Evolutionary conservation across 53 echinoderm and acorn worm genomes (phyloP).

Genomic region (Zoroaster sp.): DNA sequence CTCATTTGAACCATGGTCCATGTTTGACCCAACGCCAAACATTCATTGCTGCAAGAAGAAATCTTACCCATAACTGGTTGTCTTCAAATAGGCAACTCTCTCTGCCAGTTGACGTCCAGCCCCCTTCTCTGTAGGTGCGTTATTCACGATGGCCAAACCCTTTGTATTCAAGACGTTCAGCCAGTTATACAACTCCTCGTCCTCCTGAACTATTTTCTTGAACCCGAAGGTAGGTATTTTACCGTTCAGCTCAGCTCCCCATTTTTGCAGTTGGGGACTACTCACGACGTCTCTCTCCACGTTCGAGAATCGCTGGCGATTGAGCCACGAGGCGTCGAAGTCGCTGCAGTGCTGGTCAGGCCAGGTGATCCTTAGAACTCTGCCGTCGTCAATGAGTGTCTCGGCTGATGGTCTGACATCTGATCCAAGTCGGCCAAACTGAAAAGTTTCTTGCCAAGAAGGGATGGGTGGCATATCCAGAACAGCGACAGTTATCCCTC

Average conservation of each 20-base stretch:
- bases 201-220: constrained; percentile 40
- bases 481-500: constrained; percentile 81
- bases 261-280: not conserved
- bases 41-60: too few relatives aligned
- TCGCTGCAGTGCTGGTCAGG: not conserved
- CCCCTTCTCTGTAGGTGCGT: not conserved
- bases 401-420: constrained; percentile 31
- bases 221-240: constrained; percentile 50
- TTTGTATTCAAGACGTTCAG: not conserved
- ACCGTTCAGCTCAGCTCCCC: constrained; percentile 42
- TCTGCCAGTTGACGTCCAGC: not conserved
- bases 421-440: constrained; percentile 42
- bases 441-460: constrained; percentile 34
- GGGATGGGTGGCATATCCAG: constrained; percentile 65
- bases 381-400: constrained; percentile 32
- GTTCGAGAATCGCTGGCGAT: not conserved
- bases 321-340: not conserved
- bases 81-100: not conserved
- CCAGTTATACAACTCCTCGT: constrained; percentile 44
- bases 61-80: not conserved
- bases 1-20: too few relatives aligned
- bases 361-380: constrained; percentile 26
- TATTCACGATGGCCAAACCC: not conserved
- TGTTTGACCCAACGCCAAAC: too few relatives aligned
- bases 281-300: not conserved